These are phyloP conservation scores for Rhinoraja longicauda DNA, from an alignment of 2,797 vertebrate species.

Conservation along the genomic window DNA sequence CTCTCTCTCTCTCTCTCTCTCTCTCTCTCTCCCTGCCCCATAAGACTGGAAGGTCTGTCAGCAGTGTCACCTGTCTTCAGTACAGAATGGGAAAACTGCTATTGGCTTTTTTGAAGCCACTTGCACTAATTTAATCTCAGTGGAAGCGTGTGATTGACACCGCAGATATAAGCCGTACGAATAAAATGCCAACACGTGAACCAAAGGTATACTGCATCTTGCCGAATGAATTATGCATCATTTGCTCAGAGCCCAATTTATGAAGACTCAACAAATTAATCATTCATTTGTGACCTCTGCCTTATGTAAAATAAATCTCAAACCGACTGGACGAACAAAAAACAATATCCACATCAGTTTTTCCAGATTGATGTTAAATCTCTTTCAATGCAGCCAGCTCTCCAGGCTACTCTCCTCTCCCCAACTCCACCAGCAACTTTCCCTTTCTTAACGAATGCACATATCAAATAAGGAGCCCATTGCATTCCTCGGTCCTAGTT, in stretches of 20 bases:
- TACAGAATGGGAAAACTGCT: neutral
- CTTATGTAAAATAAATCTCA: constrained; percentile 29
- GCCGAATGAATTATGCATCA: constrained; percentile 27
- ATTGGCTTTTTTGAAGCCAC: constrained; percentile 17
- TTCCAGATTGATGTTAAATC: constrained; percentile 30
- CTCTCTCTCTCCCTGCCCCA: no score
- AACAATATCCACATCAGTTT: constrained; percentile 36
- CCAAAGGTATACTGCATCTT: neutral
- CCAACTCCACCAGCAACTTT: constrained; percentile 3
- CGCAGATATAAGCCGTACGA: neutral
- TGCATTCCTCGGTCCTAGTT: neutral
- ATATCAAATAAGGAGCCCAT: constrained; percentile 4
- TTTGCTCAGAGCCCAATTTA: constrained; percentile 37
- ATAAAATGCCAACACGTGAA: neutral
- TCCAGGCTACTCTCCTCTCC: constrained; percentile 15
- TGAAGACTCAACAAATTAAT: constrained; percentile 35
- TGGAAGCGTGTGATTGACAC: constrained; percentile 65
- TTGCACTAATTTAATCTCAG: constrained; percentile 78
- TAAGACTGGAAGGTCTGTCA: neutral
- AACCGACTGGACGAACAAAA: constrained; percentile 29
- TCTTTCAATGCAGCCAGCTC: constrained; percentile 15
- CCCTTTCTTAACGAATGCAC: constrained; percentile 30
- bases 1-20: neutral
- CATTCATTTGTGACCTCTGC: constrained; percentile 36
- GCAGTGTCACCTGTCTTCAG: neutral